Percentiles rank a stretch among this genome's conserved stretches.
Evolutionary conservation across 1,140 invertebrate genomes (phyloP).

Genomic region (Rhynchophorus ferrugineus): DNA sequence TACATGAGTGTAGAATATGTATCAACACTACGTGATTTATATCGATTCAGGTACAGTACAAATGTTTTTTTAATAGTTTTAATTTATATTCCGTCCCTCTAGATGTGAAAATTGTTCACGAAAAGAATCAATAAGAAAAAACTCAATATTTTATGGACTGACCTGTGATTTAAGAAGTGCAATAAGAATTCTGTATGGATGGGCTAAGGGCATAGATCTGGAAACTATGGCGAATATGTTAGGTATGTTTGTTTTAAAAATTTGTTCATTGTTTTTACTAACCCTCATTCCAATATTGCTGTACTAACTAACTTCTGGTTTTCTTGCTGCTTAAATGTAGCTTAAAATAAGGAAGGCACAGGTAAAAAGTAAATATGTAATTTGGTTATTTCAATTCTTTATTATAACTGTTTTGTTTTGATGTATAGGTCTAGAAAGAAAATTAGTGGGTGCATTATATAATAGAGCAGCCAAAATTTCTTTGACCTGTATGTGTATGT

Average conservation of each 20-base stretch:
- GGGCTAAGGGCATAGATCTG: conserved; percentile 42
- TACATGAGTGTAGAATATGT: conserved; percentile 16
- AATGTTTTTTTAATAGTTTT: neutral
- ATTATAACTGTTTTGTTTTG: too few species aligned
- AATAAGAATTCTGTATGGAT: conserved; percentile 44
- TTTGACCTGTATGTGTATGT: conserved; percentile 7
- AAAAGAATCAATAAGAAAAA: conserved; percentile 43
- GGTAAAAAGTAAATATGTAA: neutral
- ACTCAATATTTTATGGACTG: conserved; percentile 44
- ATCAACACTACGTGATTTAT: conserved; percentile 12
- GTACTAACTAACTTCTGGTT: neutral
- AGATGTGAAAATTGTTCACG: conserved; percentile 38
- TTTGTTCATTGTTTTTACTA: conserved; percentile 21
- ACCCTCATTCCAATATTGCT: neutral
- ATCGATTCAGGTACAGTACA: conserved; percentile 17
- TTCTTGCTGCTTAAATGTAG: neutral
- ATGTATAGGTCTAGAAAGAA: conserved; percentile 12
- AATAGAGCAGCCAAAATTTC: conserved; percentile 14
- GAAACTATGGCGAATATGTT: conserved; percentile 35
- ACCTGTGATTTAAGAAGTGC: conserved; percentile 45
- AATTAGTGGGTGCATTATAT: conserved; percentile 13
- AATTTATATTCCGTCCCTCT: neutral
- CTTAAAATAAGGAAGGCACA: neutral
- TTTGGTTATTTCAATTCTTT: too few species aligned
- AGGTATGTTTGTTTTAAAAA: conserved; percentile 29